These are phyloP conservation scores for Mastomys natalensis DNA, from an alignment of 2,113 vertebrate species.

Conservation along the genomic window DNA sequence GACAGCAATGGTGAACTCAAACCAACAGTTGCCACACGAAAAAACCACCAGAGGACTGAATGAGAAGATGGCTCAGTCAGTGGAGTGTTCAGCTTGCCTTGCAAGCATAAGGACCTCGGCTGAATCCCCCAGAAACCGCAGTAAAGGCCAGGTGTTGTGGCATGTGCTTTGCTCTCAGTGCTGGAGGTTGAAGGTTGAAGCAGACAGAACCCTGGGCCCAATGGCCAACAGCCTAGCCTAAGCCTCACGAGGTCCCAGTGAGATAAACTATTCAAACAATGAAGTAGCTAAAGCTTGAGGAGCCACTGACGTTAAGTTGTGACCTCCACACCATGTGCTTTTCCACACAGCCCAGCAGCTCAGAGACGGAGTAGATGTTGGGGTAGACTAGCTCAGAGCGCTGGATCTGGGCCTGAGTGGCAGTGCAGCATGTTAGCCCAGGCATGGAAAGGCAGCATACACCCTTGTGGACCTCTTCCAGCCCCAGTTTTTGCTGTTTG, in stretches of 20 bases:
- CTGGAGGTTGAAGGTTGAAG: not conserved
- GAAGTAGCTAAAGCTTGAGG: not conserved
- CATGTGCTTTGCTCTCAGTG: not conserved
- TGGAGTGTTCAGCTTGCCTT: not conserved
- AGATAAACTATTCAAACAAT: not conserved
- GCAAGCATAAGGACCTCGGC: not conserved
- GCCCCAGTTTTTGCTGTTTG: too few relatives aligned
- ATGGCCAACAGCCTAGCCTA: not conserved
- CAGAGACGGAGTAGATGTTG: not conserved
- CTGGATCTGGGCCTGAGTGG: not conserved
- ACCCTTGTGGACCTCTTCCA: too few relatives aligned
- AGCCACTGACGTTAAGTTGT: not conserved
- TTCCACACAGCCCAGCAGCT: not conserved
- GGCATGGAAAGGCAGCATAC: too few relatives aligned
- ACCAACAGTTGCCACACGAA: not conserved
- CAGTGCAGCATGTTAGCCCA: too few relatives aligned
- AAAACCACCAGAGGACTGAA: not conserved
- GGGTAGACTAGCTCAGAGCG: too few relatives aligned
- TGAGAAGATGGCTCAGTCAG: not conserved
- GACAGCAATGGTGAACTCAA: not conserved
- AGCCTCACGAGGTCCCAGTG: not conserved
- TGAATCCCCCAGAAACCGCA: not conserved
- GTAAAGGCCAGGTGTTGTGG: not conserved
- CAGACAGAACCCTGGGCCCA: not conserved
- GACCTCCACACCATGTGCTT: not conserved